These are phyloP conservation scores for Tetramorium alpestre DNA, from an alignment of 1,140 invertebrate species.

Conservation along the genomic window DNA sequence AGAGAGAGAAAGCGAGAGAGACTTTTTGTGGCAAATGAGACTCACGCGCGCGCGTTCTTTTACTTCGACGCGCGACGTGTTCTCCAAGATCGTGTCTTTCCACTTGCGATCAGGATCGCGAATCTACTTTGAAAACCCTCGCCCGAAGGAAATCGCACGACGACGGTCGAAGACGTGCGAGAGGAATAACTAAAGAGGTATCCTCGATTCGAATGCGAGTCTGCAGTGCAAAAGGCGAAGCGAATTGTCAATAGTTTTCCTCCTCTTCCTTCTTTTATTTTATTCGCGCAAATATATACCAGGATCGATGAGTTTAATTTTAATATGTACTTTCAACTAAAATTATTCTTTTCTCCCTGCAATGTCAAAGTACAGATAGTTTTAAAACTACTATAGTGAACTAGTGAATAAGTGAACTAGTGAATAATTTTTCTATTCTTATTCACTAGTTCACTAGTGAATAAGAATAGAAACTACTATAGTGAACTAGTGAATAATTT, in stretches of 20 bases:
- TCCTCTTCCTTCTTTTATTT: constrained; percentile 41
- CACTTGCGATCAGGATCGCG: constrained; percentile 42
- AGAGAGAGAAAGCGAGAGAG: background rate
- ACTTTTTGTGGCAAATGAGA: constrained; percentile 16
- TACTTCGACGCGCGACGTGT: constrained; percentile 25
- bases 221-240: constrained; percentile 54
- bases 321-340: background rate
- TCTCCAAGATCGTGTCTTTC: constrained; percentile 52
- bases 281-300: background rate
- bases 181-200: constrained; percentile 76
- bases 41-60: background rate
- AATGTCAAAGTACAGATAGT: background rate
- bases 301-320: background rate
- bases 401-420: too few species aligned
- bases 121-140: constrained; percentile 63
- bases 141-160: constrained; percentile 75
- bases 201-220: constrained; percentile 69
- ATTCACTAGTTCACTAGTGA: too few species aligned
- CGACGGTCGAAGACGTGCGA: constrained; percentile 66
- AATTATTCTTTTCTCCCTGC: background rate
- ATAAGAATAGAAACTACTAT: too few species aligned
- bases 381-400: too few species aligned
- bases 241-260: constrained; percentile 18
- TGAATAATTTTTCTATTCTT: too few species aligned
- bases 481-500: too few species aligned